Evolutionary conservation across 2,888 invertebrate genomes (phyloP).

Genomic region (Therioaphis trifolii): DNA sequence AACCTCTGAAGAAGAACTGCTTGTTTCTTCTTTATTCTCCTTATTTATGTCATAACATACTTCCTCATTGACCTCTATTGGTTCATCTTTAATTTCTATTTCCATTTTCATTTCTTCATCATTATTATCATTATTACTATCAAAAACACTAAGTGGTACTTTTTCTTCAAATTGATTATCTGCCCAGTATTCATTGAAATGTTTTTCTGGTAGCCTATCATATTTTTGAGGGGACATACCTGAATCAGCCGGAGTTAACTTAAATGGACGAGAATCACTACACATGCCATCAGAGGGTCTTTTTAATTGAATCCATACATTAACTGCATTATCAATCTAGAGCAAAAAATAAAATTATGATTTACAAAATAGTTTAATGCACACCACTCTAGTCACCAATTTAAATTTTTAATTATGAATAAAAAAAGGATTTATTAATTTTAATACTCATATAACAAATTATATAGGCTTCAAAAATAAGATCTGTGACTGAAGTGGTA

Average conservation of each 20-base stretch:
- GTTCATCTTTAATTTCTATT: conserved; percentile 50
- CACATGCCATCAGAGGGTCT: conserved; percentile 86
- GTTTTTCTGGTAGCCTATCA: conserved; percentile 57
- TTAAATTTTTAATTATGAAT: too few relatives aligned
- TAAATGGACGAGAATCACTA: conserved; percentile 87
- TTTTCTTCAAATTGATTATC: conserved; percentile 57
- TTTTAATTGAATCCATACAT: conserved; percentile 84
- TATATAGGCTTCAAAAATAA: too few relatives aligned
- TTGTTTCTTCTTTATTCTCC: conserved; percentile 76
- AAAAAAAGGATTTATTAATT: too few relatives aligned
- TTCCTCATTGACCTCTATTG: conserved; percentile 61
- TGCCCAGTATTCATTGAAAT: conserved; percentile 30
- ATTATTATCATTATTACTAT: conserved; percentile 50
- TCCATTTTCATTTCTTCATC: conserved; percentile 64
- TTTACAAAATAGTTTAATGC: background rate
- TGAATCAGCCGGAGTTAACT: conserved; percentile 83
- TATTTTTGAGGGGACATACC: conserved; percentile 75
- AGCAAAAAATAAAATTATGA: conserved; percentile 64
- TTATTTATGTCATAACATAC: conserved; percentile 77
- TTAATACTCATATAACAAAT: too few relatives aligned
- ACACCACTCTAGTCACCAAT: too few relatives aligned
- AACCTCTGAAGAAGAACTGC: conserved; percentile 36
- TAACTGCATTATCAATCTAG: conserved; percentile 78
- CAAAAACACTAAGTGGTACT: conserved; percentile 64
- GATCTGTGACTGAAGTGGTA: too few relatives aligned